Base-by-base conservation (phyloP, 2,113 vertebrate genomes). In the Barnardius zonarius region DNA sequence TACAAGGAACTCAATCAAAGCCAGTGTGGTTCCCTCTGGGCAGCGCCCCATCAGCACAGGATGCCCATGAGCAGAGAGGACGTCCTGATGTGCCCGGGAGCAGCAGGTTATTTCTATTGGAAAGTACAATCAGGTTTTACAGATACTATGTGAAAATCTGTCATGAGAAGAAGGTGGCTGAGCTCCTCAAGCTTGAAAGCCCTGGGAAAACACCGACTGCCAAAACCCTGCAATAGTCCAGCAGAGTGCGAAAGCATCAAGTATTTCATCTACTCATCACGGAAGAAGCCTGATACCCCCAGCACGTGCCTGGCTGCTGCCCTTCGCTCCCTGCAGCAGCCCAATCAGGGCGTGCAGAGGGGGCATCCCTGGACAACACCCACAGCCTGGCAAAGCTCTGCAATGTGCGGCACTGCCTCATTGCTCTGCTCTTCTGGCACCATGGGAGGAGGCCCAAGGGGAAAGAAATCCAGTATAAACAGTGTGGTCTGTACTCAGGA, bases 321-420 rank as follows among this genome's bases (percentile, higher is more conserved):
- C 28, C 43, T 43, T 67, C 2, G 0, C 24, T 75, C 49, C 41
- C 61, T 41, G 13, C 2, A 16, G 19, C 70, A 39, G 73, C 54
- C 48, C 25, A 15, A n/a, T 43, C 7, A 28, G 46, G 69, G 23
- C 0, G 0, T 35, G 68, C 46, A 51, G 33, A 11, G 52, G 33
- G 63, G 52, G 3, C 11, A 73, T 30, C 59, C 64, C 75, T 63
- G 59, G 30, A n/a, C 66, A 54, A 4, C 37, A 64, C 13, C 70
- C 51, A 31, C 1, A 2, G 22, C 55, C 41, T 22, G 51, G 39
- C 23, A 85, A 83, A 37, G 66, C n/a, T 23, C 49, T 30, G 66
- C 55, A 31, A 13, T 35, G 2, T 0, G 0, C 1, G 5, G 24
- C 2, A 8, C 27, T 1, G 1, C 23, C 66, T 75, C 27, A 11